phyloP scores from a whole-genome alignment of 1,140 invertebrate species.

The Solenopsis fugax region DNA sequence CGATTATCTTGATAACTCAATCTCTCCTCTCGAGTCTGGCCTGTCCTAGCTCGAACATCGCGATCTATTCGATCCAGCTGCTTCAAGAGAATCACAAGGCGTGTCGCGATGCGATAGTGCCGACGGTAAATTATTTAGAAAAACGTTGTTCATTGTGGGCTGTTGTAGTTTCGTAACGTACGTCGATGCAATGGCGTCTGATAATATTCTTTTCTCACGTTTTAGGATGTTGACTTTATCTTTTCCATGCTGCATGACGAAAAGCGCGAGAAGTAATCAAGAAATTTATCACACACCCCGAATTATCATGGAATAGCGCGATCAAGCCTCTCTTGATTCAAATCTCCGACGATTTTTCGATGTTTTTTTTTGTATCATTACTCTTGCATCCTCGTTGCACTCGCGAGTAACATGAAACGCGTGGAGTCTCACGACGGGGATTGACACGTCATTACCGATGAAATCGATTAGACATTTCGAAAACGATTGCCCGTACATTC shows the following conservation, averaged over 20 bases:
- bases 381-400: background rate
- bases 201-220: background rate
- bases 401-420: background rate
- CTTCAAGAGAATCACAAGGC: conserved; percentile 52
- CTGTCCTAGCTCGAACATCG: conserved; percentile 61
- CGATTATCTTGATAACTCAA: conserved; percentile 84
- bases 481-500: background rate
- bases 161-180: background rate
- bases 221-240: background rate
- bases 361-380: background rate
- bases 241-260: background rate
- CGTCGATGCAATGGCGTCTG: background rate
- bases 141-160: background rate
- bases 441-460: background rate
- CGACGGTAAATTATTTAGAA: background rate
- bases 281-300: background rate
- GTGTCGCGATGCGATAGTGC: background rate
- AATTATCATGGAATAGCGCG: background rate
- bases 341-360: too few relatives aligned
- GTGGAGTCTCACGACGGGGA: background rate
- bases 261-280: background rate
- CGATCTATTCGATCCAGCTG: conserved; percentile 59
- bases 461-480: background rate
- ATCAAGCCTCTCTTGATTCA: too few relatives aligned
- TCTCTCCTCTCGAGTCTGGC: conserved; percentile 75